Conservation (phyloP, 1,140 invertebrate species). For the Meloidogyne floridensis region DNA sequence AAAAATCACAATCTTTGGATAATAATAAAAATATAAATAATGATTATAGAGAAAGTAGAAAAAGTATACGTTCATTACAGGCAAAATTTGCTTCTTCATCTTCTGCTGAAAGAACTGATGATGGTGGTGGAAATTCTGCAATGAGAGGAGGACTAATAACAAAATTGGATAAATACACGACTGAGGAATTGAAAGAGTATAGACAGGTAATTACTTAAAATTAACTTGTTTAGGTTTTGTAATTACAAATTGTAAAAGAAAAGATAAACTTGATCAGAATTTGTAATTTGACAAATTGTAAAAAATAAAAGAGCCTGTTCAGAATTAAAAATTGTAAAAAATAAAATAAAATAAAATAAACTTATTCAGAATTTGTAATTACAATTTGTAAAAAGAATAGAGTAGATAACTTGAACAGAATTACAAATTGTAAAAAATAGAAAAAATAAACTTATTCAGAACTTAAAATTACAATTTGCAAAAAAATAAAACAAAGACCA, state of each 20-base stretch:
- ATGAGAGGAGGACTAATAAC: constrained; percentile 40
- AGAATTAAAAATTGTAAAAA: too few species aligned
- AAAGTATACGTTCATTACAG: constrained; percentile 29
- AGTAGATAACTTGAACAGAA: too few species aligned
- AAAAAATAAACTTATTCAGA: too few species aligned
- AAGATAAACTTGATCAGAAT: too few species aligned
- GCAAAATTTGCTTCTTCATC: constrained; percentile 20
- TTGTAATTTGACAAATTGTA: background rate
- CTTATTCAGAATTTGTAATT: too few species aligned
- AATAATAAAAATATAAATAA: constrained; percentile 8
- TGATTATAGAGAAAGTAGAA: constrained; percentile 6
- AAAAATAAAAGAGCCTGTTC: too few species aligned
- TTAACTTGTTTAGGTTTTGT: too few species aligned
- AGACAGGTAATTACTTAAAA: constrained; percentile 18
- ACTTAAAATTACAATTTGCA: too few species aligned
- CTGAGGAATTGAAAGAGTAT: constrained; percentile 62
- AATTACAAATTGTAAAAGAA: too few species aligned
- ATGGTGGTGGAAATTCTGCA: constrained; percentile 32
- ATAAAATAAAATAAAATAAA: too few species aligned
- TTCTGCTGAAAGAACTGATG: constrained; percentile 23
- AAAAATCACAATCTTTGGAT: constrained; percentile 9
- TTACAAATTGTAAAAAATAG: too few species aligned
- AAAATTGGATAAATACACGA: constrained; percentile 59
- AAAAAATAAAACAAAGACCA: background rate
- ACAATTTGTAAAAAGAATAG: too few species aligned